Base-by-base conservation (phyloP, 1,140 invertebrate genomes). In the Bombus pyrosoma region DNA sequence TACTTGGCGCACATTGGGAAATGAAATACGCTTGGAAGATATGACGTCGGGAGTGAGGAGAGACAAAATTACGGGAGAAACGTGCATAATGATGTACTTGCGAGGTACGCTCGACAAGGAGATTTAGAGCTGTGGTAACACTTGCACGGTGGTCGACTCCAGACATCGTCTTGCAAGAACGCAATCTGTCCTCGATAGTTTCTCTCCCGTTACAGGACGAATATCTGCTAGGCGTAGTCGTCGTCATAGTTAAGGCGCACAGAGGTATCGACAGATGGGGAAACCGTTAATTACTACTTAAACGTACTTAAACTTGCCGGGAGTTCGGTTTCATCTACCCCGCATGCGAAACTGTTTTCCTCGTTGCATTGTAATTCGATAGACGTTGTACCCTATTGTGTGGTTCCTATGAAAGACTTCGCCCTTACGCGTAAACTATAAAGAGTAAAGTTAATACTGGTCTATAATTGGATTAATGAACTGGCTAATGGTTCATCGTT, bases 21-120 rank as follows among this genome's bases (percentile, higher is more conserved):
- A 76, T 77, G 77, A 68, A 89, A 89, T 81, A 80, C 89, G 66
- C 39, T 89, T 47, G 47, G 71, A 57, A 72, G 37, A 79, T 82
- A 77, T 41, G 39, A 74, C n/a, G 83, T 47, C 43, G 34, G 53
- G 43, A 59, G 87, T 9, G 84, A 91, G 84, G 81, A 85, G 90
- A 86, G 85, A 89, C 86, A 90, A 91, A 91, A 92, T 92, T 92
- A 91, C 89, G 73, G 85, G 66, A 91, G 90, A 87, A 91, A 87
- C 86, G 83, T 83, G 91, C 85, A 91, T 92, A 92, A 92, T 92
- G 87, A 92, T 91, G 89, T 92, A 91, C 89, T 92, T 88, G 90
- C 80, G 77, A 84, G 86, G 71, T 89, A 86, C 88, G 85, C 85
- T 90, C 86, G 90, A 86, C 87, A 86, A 89, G 82, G 90, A 92